A percentile compares a stretch with the other conserved stretches of the same genome.
Evolutionary conservation across 2,797 vertebrate genomes (phyloP).

Genomic region (Syngnathus rostellatus): DNA sequence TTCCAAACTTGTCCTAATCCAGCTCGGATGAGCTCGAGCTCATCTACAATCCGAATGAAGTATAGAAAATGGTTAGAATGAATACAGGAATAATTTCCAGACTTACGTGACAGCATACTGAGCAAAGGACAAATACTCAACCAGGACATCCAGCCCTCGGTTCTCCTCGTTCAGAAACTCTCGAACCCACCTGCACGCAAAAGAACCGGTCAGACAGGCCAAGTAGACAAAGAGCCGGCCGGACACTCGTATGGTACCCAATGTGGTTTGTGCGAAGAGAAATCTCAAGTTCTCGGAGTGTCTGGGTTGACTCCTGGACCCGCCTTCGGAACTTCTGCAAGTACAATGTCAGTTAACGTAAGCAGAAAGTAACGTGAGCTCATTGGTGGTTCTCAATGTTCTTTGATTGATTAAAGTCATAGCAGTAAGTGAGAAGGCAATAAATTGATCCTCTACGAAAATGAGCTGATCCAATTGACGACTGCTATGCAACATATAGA

Average conservation of each 20-base stretch:
- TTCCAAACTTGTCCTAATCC: not conserved
- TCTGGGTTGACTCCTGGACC: slow-evolving; percentile 96
- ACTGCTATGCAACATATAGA: too few species aligned
- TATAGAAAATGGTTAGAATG: not conserved
- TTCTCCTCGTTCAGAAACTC: slow-evolving; percentile 97
- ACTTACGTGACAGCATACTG: slow-evolving; percentile 97
- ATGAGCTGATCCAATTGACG: too few species aligned
- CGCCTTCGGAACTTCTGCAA: slow-evolving; percentile 88
- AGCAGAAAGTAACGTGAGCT: too few species aligned
- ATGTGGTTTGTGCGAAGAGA: slow-evolving; percentile 97
- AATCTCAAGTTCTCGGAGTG: slow-evolving; percentile 92
- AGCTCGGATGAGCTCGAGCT: not conserved
- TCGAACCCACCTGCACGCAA: slow-evolving; percentile 80
- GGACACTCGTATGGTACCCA: slow-evolving; percentile 68
- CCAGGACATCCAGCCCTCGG: slow-evolving; percentile 88
- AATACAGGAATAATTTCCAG: not conserved
- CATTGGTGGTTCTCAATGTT: not conserved
- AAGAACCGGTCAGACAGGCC: not conserved
- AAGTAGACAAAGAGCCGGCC: not conserved
- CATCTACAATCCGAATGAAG: not conserved
- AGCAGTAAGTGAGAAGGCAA: too few species aligned
- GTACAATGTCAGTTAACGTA: not conserved
- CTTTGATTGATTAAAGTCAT: not conserved
- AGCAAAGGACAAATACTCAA: slow-evolving; percentile 94
- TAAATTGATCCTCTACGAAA: too few species aligned